phyloP scores from a whole-genome alignment of 2,888 invertebrate species.

The Drosophila helvetica region DNA sequence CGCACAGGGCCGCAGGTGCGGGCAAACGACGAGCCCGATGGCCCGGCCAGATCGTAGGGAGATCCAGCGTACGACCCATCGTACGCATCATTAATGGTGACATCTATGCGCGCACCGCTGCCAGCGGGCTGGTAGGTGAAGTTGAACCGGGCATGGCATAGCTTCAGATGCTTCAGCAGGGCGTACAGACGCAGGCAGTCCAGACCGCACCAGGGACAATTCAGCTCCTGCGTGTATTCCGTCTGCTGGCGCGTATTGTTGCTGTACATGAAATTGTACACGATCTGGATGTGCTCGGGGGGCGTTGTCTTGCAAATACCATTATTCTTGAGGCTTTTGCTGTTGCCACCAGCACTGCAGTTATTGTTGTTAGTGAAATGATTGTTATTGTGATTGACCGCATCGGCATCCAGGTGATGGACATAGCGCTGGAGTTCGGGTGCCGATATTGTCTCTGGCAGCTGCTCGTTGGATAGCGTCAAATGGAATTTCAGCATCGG shows the following conservation, averaged over 20 bases:
- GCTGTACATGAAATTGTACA: constrained; percentile 98
- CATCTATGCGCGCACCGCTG: constrained; percentile 94
- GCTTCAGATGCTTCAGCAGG: constrained; percentile 95
- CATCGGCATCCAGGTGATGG: constrained; percentile 61
- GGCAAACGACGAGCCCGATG: constrained; percentile 89
- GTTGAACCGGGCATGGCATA: constrained; percentile 96
- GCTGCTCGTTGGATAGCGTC: constrained; percentile 90
- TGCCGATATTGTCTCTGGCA: constrained; percentile 74
- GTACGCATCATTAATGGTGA: constrained; percentile 96
- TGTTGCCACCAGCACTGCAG: constrained; percentile 48
- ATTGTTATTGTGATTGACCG: constrained; percentile 78
- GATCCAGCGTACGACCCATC: constrained; percentile 98
- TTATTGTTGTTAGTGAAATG: constrained; percentile 55
- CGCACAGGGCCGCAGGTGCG: constrained; percentile 87
- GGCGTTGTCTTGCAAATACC: constrained; percentile 46
- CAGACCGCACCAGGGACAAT: constrained; percentile 98
- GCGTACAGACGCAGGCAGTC: constrained; percentile 95
- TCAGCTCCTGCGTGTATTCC: constrained; percentile 95
- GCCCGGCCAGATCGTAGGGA: constrained; percentile 93
- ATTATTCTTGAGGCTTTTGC: constrained; percentile 37
- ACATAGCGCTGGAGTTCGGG: constrained; percentile 76
- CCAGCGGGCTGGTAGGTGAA: constrained; percentile 89
- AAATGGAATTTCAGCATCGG: constrained; percentile 94
- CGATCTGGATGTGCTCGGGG: constrained; percentile 89
- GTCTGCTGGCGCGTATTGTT: constrained; percentile 98